Evolutionary conservation across 2,113 vertebrate species (phyloP), one percentile per base, ranked within the genome.

Genomic region (Ptilonorhynchus violaceus): DNA sequence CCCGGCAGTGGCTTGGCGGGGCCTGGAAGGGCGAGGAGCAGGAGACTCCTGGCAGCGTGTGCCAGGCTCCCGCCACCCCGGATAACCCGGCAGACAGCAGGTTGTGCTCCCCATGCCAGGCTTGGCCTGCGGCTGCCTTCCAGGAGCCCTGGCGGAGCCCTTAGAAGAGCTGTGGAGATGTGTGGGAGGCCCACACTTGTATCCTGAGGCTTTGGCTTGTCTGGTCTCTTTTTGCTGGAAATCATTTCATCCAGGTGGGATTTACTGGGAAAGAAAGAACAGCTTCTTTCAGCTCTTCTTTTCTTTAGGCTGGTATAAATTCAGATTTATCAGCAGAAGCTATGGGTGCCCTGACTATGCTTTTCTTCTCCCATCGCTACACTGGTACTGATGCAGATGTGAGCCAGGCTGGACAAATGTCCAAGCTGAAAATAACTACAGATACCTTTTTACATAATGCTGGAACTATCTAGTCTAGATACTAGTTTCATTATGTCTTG

Each of bases 301-400:
- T 37, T 66, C 42, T 46, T 49, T 11, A 30, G 59, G 23, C 2
- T 4, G 22, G 1, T 59, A 0, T n/a, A 52, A 53, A 11, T 72
- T 73, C 19, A 35, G 53, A 37, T 22, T 39, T 78, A 18, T 1
- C n/a, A 41, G 46, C 49, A 83, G 28, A 44, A 83, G 58, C 6
- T 22, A 8, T 0, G 1, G 13, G 12, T 2, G 6, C 33, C 47
- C 46, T 49, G 56, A 0, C 12, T 11, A 0, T 19, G 33, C 6
- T 60, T 56, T 31, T 28, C 22, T 53, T 58, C n/a, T 30, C 33
- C 15, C 5, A 22, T 73, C 0, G 0, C 68, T 53, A 50, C 44
- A 1, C 25, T 52, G 53, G 11, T 49, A 6, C 47, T 30, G 41
- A 12, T 53, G 31, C 11, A 50, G 46, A 37, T 1, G 2, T 33